Percentiles rank a stretch among this genome's conserved stretches.
These are phyloP conservation scores for Syrphus vitripennis DNA, from an alignment of 2,888 invertebrate species.

Conservation along the genomic window DNA sequence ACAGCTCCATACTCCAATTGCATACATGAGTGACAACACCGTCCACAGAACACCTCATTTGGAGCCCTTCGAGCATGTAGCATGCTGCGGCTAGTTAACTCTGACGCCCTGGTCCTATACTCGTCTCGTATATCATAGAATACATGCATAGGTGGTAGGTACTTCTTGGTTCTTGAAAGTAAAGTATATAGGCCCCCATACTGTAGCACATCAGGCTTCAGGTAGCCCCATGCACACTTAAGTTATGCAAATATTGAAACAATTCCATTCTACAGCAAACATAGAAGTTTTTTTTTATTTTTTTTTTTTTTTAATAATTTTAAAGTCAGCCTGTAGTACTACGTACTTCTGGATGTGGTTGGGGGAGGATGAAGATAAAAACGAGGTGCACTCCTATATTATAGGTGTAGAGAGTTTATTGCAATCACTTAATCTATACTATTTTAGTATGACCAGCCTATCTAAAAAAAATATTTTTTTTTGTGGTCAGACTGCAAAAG, in stretches of 20 bases:
- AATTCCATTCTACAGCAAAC: conserved; percentile 42
- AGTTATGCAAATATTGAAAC: conserved; percentile 71
- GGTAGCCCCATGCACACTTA: conserved; percentile 66
- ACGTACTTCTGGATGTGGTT: not conserved
- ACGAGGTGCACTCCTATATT: not conserved
- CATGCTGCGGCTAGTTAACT: conserved; percentile 63
- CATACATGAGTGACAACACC: conserved; percentile 71
- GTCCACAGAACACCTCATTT: conserved; percentile 64
- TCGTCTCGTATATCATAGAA: not conserved
- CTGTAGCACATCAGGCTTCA: conserved; percentile 3
- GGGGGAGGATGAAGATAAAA: not conserved
- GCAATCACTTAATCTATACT: conserved; percentile 67
- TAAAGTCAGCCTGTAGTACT: conserved; percentile 48
- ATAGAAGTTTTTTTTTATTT: not conserved
- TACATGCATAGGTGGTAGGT: no score
- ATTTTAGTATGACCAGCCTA: not conserved
- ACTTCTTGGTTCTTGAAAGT: not conserved
- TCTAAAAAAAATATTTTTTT: no score
- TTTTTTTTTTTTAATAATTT: conserved; percentile 12
- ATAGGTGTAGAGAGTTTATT: conserved; percentile 62
- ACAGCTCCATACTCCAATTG: conserved; percentile 62
- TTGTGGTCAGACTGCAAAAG: no score
- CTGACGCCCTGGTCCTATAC: not conserved
- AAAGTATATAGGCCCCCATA: not conserved
- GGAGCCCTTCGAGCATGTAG: conserved; percentile 59